Evolutionary conservation across 2,113 vertebrate genomes (phyloP), one percentile per base, ranked within the genome.

Genomic region (Ceyx melanurus): DNA sequence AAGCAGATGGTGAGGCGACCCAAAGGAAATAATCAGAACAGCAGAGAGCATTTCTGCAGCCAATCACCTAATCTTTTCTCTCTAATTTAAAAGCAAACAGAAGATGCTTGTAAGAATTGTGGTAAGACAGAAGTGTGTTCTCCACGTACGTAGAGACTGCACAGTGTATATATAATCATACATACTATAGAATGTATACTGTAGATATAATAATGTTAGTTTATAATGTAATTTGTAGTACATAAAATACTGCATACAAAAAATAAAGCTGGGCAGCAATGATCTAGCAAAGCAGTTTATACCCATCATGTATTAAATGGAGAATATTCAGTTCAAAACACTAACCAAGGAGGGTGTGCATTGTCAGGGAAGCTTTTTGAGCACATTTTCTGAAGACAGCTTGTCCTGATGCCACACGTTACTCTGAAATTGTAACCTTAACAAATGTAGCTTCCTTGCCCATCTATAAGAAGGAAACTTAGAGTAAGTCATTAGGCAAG

Each of bases 401-500:
- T 58, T 65, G 13, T 57, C 12, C 18, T 12, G 10, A 3, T 40
- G 28, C 16, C 4, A 10, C 22, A 3, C 0, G 0, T 35, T 82
- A 21, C 19, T 70, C 23, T 66, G 56, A 13, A 82, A 29, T 15
- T 40, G 29, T 6, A 45, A 19, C 28, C 29, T 68, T 90, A 65
- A 14, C 7, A 74, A 79, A 29, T 12, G 11, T 9, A 31, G 26
- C 31, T 76, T 87, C 56, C 12, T 9, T 46, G 12, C 26, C 37
- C 11, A 37, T 76, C 37, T 66, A 22, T 45, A 70, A 50, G 31
- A 15, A 65, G 7, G 15, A 42, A 92, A 66, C 29, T 50, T 66
- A 21, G 0, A 18, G 17, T n/a, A 76, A 87, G 79, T 66, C 56
- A 70, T 89, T 70, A 86, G 20, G 37, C 28, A 58, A 82, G 84